Conservation (phyloP, 2,888 invertebrate genomes). For the Arrhopalites spinosus region DNA sequence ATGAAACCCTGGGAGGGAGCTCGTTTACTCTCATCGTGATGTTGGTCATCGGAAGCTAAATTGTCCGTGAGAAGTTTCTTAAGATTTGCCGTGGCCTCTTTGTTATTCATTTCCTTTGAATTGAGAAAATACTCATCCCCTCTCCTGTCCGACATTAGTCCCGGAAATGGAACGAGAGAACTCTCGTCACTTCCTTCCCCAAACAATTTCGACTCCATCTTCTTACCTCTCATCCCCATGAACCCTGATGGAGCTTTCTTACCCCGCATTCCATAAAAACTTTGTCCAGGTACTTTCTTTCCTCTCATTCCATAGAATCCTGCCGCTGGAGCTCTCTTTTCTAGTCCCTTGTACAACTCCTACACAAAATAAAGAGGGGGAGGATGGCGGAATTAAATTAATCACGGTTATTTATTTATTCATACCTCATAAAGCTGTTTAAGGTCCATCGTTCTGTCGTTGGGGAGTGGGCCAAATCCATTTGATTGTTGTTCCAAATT, state of each 20-base stretch:
- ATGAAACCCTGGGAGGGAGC: conserved; percentile 52
- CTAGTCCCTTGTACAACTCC: conserved; percentile 28
- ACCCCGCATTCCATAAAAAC: conserved; percentile 54
- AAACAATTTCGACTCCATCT: conserved; percentile 36
- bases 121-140: not conserved
- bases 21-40: conserved; percentile 42
- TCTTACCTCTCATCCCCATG: conserved; percentile 55
- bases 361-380: not conserved
- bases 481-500: conserved; percentile 6
- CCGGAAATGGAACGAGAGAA: not conserved
- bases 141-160: conserved; percentile 14
- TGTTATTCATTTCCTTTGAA: conserved; percentile 9
- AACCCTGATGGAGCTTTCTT: conserved; percentile 55
- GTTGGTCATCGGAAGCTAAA: not conserved
- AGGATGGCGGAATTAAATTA: not conserved
- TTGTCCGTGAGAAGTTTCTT: not conserved
- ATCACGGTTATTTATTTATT: not conserved
- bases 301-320: conserved; percentile 55
- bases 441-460: conserved; percentile 42
- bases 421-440: conserved; percentile 51
- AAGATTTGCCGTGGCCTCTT: not conserved
- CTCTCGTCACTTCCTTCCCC: not conserved
- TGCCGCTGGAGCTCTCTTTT: conserved; percentile 53
- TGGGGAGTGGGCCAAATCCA: conserved; percentile 32
- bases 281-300: conserved; percentile 53